Percentiles rank a stretch among this genome's conserved stretches.
phyloP scores from a whole-genome alignment of 2,888 invertebrate genomes.

The Leptopterna dolabrata region DNA sequence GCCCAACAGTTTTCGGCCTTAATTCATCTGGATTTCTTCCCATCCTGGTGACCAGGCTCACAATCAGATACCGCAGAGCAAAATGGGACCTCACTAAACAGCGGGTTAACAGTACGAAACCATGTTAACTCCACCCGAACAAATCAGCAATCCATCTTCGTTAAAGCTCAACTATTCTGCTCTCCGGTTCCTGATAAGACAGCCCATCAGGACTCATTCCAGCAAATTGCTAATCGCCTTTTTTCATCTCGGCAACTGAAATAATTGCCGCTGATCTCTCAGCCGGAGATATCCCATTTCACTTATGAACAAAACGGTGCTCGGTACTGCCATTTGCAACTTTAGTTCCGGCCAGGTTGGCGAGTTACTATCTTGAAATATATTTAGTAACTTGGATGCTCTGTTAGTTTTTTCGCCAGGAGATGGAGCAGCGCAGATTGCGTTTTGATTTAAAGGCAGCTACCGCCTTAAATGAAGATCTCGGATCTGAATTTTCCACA shows the following conservation, averaged over 20 bases:
- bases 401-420: background rate
- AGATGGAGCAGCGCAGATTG: background rate
- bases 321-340: background rate
- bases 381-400: background rate
- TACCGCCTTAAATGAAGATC: background rate
- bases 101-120: background rate
- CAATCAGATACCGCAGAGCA: background rate
- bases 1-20: background rate
- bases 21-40: background rate
- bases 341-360: background rate
- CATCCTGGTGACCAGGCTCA: background rate
- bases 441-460: background rate
- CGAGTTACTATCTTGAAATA: background rate
- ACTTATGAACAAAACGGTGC: background rate
- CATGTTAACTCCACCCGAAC: background rate
- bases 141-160: slow-evolving; percentile 3
- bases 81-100: background rate
- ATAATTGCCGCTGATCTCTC: background rate
- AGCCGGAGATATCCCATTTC: background rate
- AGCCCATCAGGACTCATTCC: background rate
- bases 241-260: background rate
- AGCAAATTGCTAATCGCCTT: background rate
- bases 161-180: background rate
- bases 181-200: background rate
- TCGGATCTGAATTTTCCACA: background rate